Conservation (phyloP, 1,140 invertebrate species). For the Chironomus tepperi region DNA sequence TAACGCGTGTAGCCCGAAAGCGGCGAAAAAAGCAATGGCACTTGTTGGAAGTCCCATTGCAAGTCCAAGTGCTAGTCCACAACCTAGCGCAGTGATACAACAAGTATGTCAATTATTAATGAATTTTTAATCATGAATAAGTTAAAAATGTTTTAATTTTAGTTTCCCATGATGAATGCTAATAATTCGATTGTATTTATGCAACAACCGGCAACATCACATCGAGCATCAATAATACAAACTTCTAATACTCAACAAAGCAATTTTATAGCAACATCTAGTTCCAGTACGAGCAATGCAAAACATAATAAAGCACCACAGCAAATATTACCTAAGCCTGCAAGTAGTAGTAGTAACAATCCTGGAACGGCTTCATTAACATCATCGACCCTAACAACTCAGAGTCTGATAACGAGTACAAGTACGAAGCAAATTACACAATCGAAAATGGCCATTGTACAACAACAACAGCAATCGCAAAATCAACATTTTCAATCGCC, state of each 20-base stretch:
- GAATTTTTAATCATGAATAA: background rate
- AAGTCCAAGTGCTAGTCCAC: conserved; percentile 36
- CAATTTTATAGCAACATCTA: background rate
- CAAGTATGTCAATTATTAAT: conserved; percentile 27
- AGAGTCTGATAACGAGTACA: background rate
- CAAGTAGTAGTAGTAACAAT: conserved; percentile 28
- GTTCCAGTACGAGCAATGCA: conserved; percentile 24
- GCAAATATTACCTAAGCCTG: conserved; percentile 38
- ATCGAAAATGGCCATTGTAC: background rate
- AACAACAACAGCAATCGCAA: background rate
- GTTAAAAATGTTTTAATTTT: conserved; percentile 17
- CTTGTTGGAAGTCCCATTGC: conserved; percentile 36
- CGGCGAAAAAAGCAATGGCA: conserved; percentile 35
- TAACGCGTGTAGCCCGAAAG: conserved; percentile 37
- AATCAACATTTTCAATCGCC: conserved; percentile 15
- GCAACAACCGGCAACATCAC: background rate
- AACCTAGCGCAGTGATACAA: conserved; percentile 30
- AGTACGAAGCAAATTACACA: conserved; percentile 16
- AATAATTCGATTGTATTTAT: conserved; percentile 28
- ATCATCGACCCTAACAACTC: background rate
- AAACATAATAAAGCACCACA: conserved; percentile 36
- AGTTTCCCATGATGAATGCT: conserved; percentile 30
- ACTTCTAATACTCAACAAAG: conserved; percentile 24
- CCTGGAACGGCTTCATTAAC: background rate
- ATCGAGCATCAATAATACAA: conserved; percentile 17